Evolutionary conservation across 2,888 invertebrate genomes (phyloP).

Genomic region (Lasioglossum oenotherae): DNA sequence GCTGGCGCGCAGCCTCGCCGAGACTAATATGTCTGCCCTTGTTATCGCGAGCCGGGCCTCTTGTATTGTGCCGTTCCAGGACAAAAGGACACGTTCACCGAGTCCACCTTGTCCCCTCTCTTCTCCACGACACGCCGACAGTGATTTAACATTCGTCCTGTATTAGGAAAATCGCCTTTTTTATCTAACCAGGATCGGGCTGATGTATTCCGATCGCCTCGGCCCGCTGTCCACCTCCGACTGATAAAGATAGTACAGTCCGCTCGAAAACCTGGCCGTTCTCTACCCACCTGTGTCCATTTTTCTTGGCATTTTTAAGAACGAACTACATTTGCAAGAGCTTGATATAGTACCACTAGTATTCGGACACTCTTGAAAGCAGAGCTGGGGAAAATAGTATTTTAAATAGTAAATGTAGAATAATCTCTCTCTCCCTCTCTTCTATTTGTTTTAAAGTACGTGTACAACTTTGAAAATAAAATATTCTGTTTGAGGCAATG

Average conservation of each 20-base stretch:
- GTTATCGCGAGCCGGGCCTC: constrained; percentile 38
- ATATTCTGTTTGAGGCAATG: too few species aligned
- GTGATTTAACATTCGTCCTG: constrained; percentile 2
- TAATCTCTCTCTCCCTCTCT: too few species aligned
- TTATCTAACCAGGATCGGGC: not conserved
- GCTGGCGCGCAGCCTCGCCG: constrained; percentile 28
- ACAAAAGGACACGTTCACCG: constrained; percentile 33
- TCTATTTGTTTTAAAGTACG: too few species aligned
- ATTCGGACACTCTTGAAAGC: too few species aligned
- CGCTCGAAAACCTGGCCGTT: not conserved
- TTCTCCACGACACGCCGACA: not conserved
- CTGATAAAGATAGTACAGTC: constrained; percentile 7
- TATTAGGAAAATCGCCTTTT: not conserved
- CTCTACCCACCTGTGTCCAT: not conserved
- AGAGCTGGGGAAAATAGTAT: too few species aligned
- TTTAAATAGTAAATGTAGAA: too few species aligned
- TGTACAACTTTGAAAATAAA: too few species aligned
- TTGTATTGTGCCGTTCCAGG: constrained; percentile 45
- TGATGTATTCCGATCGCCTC: constrained; percentile 13
- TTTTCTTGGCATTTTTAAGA: not conserved
- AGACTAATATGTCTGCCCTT: constrained; percentile 51
- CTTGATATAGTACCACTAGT: not conserved
- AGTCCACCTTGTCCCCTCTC: not conserved
- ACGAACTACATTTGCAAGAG: not conserved
- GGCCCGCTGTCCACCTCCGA: not conserved